phyloP scores from a whole-genome alignment of 1,140 invertebrate genomes.

The Plectus sambesii region DNA sequence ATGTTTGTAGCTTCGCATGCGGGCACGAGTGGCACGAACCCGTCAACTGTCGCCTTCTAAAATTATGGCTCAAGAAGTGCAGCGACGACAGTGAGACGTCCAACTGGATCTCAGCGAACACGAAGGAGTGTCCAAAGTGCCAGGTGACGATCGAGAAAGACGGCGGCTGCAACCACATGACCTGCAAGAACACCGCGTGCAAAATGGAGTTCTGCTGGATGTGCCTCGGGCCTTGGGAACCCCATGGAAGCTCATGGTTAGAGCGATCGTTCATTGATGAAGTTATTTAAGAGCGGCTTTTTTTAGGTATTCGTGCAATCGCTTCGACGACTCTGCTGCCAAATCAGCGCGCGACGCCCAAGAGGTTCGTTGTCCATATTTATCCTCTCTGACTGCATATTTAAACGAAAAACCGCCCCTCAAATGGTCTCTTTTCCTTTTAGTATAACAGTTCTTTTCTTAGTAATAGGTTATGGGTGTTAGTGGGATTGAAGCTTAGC shows the following conservation, averaged over 20 bases:
- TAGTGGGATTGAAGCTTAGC: too few relatives aligned
- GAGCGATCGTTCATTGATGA: neutral
- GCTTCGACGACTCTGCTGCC: slow-evolving; percentile 21
- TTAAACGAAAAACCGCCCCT: too few relatives aligned
- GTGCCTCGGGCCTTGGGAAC: slow-evolving; percentile 93
- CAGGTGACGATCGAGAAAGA: slow-evolving; percentile 96
- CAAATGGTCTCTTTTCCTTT: too few relatives aligned
- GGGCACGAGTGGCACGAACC: slow-evolving; percentile 98
- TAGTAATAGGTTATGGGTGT: too few relatives aligned
- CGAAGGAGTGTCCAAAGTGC: slow-evolving; percentile 96
- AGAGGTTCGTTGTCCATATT: slow-evolving; percentile 11
- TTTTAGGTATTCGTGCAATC: slow-evolving; percentile 21
- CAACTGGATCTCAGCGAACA: slow-evolving; percentile 98
- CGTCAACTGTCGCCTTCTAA: slow-evolving; percentile 79
- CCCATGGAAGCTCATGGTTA: slow-evolving; percentile 86
- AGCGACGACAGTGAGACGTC: slow-evolving; percentile 97
- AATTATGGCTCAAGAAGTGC: slow-evolving; percentile 97
- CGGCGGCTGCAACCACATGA: slow-evolving; percentile 98
- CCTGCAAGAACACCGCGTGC: slow-evolving; percentile 96
- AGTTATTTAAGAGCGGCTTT: neutral
- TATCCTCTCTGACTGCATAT: too few relatives aligned
- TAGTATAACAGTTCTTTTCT: too few relatives aligned
- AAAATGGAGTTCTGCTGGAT: slow-evolving; percentile 98
- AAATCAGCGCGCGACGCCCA: slow-evolving; percentile 16
- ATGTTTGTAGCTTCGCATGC: slow-evolving; percentile 63